These are phyloP conservation scores for Leptopilina drosophilae DNA, from an alignment of 2,888 invertebrate genomes.

Conservation along the genomic window DNA sequence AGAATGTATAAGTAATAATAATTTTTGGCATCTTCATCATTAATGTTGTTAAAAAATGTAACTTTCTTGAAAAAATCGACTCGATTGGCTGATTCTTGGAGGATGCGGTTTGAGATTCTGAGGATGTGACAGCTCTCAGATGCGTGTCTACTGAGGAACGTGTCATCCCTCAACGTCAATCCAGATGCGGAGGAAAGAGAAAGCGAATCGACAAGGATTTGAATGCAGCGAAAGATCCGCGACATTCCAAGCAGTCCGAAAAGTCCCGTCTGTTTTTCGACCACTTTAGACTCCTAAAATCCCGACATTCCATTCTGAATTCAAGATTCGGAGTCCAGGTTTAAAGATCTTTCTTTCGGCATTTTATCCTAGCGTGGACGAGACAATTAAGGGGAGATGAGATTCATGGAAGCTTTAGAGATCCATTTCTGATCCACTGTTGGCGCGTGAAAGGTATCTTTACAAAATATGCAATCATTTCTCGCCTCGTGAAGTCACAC, in stretches of 20 bases:
- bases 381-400: slow-evolving; percentile 58
- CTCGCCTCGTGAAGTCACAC: slow-evolving; percentile 30
- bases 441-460: slow-evolving; percentile 43
- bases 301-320: slow-evolving; percentile 58
- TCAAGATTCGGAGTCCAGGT: slow-evolving; percentile 36
- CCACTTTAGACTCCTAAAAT: slow-evolving; percentile 51
- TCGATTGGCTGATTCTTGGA: slow-evolving; percentile 52
- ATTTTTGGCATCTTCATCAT: too few species aligned
- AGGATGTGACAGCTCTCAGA: slow-evolving; percentile 64
- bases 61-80: slow-evolving; percentile 54
- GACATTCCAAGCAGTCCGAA: slow-evolving; percentile 58
- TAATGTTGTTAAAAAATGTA: slow-evolving; percentile 57
- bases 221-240: slow-evolving; percentile 65
- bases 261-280: slow-evolving; percentile 57
- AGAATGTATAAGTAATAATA: too few species aligned
- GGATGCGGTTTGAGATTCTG: slow-evolving; percentile 57
- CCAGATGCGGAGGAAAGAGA: slow-evolving; percentile 65
- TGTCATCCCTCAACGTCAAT: slow-evolving; percentile 77
- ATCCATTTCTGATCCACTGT: slow-evolving; percentile 31
- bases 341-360: slow-evolving; percentile 51
- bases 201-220: slow-evolving; percentile 72
- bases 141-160: slow-evolving; percentile 62
- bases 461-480: slow-evolving; percentile 41
- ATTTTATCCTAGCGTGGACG: slow-evolving; percentile 46
- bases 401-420: slow-evolving; percentile 43